Conservation (phyloP, 2,797 vertebrate species). For the Pyrocephalus nanus region DNA sequence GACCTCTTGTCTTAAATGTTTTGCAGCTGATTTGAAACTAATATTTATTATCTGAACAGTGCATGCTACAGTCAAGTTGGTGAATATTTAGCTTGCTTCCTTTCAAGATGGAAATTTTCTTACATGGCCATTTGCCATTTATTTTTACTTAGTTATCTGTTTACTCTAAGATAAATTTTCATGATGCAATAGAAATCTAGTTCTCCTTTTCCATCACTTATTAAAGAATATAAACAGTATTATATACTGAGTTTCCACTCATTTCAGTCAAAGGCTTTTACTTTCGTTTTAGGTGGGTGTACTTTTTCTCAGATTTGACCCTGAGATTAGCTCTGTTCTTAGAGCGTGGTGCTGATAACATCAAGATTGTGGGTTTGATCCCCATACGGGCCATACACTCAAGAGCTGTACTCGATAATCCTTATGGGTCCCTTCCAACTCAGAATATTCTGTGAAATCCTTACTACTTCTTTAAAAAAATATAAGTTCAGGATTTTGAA, state of each 20-base stretch:
- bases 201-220: neutral
- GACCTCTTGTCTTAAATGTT: neutral
- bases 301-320: neutral
- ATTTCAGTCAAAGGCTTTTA: neutral
- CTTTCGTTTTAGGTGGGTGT: neutral
- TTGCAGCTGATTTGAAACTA: neutral
- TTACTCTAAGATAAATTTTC: neutral
- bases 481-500: neutral
- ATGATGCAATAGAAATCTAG: neutral
- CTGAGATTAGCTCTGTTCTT: neutral
- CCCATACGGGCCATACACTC: too few relatives aligned
- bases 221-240: neutral
- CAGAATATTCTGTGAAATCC: neutral
- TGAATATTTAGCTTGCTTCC: neutral
- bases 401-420: neutral
- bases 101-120: neutral
- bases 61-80: neutral
- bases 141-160: neutral
- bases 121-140: neutral
- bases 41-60: neutral
- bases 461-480: neutral
- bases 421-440: neutral
- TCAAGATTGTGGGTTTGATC: neutral
- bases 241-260: neutral
- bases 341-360: neutral